These are phyloP conservation scores for Limnothrissa miodon DNA, from an alignment of 2,113 vertebrate species.

Conservation along the genomic window DNA sequence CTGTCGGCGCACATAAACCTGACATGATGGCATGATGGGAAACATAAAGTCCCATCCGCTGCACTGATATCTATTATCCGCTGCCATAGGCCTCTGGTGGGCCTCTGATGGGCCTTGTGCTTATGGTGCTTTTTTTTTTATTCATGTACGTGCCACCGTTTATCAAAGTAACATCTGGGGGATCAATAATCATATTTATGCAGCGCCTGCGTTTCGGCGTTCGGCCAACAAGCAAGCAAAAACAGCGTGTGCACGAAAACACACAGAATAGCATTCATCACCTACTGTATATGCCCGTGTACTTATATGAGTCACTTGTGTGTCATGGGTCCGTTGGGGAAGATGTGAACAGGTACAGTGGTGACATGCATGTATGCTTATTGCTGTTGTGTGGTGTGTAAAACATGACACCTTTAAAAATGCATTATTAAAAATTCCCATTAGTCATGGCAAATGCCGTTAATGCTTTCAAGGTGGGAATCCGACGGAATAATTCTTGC, in stretches of 20 bases:
- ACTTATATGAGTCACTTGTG: not conserved
- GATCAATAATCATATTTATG: not conserved
- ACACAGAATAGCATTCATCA: not conserved
- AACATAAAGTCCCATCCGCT: not conserved
- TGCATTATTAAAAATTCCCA: not conserved
- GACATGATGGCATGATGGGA: conserved; percentile 13
- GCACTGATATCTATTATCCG: no score
- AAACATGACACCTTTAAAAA: not conserved
- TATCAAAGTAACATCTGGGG: not conserved
- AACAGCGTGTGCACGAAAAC: not conserved
- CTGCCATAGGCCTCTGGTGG: not conserved
- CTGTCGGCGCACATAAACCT: not conserved
- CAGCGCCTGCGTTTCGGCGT: not conserved
- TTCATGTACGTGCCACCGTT: not conserved
- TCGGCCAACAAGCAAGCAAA: not conserved
- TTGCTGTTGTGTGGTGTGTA: not conserved
- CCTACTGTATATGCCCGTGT: no score
- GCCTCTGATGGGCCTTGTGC: not conserved
- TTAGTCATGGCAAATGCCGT: conserved; percentile 4
- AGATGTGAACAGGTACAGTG: not conserved
- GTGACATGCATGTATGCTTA: not conserved
- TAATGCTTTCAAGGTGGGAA: not conserved
- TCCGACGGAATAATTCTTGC: conserved; percentile 4
- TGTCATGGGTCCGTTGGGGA: not conserved
- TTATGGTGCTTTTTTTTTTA: not conserved